Evolutionary conservation across 2,888 invertebrate genomes (phyloP).

Genomic region (Parelbella ahira): DNA sequence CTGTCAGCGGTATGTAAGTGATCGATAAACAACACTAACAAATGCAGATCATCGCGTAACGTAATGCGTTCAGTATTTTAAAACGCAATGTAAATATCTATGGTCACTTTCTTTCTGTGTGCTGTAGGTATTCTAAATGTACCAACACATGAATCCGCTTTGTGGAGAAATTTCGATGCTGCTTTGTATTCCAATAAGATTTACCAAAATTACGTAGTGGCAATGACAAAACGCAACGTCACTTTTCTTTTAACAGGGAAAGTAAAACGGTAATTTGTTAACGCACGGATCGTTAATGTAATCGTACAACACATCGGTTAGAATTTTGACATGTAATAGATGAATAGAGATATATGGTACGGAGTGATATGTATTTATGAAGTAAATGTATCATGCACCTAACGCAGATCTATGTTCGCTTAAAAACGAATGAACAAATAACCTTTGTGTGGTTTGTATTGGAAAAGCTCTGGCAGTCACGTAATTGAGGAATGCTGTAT

Average conservation of each 20-base stretch:
- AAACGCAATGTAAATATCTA: constrained; percentile 35
- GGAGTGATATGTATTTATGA: no score
- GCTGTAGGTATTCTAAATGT: constrained; percentile 45
- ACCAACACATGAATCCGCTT: constrained; percentile 50
- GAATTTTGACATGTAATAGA: no score
- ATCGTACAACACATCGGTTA: no score
- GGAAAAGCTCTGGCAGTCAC: no score
- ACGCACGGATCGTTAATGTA: no score
- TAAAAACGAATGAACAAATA: no score
- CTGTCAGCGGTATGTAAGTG: constrained; percentile 2
- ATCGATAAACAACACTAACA: constrained; percentile 15
- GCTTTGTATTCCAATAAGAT: constrained; percentile 64
- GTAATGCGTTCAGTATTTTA: constrained; percentile 21
- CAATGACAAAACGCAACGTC: constrained; percentile 49
- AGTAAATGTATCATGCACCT: no score
- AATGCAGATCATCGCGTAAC: constrained; percentile 20
- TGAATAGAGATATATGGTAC: no score
- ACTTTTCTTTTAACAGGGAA: constrained; percentile 45
- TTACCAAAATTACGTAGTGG: constrained; percentile 47
- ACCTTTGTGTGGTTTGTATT: no score
- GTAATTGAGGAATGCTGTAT: no score
- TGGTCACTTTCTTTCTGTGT: constrained; percentile 61
- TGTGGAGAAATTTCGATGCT: constrained; percentile 64
- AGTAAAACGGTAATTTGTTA: no score
- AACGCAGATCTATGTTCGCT: no score